Evolutionary conservation across 1,140 invertebrate species (phyloP).

Genomic region (Danaus plexippus): DNA sequence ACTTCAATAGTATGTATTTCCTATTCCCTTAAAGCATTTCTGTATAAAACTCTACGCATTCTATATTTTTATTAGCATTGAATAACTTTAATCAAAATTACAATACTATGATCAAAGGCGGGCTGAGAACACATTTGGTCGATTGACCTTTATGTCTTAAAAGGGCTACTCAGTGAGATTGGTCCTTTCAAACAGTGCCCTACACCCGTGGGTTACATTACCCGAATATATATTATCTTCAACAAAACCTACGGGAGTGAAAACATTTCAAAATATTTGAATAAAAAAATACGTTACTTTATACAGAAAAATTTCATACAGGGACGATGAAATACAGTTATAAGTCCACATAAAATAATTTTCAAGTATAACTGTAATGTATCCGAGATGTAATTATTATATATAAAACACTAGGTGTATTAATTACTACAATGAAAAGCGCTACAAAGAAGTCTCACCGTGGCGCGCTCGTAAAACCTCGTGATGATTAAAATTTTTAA

Average conservation of each 20-base stretch:
- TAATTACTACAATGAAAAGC: conserved; percentile 30
- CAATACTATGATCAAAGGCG: conserved; percentile 42
- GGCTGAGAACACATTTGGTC: conserved; percentile 42
- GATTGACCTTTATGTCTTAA: conserved; percentile 34
- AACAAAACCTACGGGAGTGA: too few species aligned
- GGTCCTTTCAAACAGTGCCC: conserved; percentile 32
- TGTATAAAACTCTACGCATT: not conserved
- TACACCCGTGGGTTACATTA: conserved; percentile 2
- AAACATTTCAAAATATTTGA: too few species aligned
- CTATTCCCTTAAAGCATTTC: not conserved
- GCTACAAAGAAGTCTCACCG: conserved; percentile 33
- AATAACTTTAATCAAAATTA: not conserved
- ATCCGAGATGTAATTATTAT: too few species aligned
- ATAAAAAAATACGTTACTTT: too few species aligned
- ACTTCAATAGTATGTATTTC: too few species aligned
- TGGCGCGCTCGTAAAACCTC: conserved; percentile 34
- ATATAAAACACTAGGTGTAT: conserved; percentile 6
- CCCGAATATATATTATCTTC: too few species aligned
- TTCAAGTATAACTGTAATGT: too few species aligned
- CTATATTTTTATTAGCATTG: too few species aligned
- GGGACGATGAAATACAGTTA: too few species aligned
- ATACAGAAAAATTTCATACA: too few species aligned
- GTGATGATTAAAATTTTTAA: conserved; percentile 47
- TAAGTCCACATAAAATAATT: too few species aligned
- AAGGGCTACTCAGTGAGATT: conserved; percentile 38